Evolutionary conservation across 2,888 invertebrate genomes (phyloP), one percentile per base, ranked within the genome.

Genomic region (Pandemis cinnamomeana): DNA sequence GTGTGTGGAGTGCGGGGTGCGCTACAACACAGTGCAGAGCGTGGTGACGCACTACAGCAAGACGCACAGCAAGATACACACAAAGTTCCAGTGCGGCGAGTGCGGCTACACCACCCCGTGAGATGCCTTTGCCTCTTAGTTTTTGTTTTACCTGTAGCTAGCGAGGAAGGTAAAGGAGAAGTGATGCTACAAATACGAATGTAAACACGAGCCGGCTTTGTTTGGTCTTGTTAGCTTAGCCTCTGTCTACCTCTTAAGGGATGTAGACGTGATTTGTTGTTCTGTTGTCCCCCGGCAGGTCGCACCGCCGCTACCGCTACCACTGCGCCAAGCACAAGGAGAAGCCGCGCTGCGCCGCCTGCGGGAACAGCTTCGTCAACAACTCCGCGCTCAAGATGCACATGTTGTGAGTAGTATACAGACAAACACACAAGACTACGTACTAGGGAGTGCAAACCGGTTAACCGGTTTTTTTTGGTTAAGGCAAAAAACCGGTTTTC

Each of bases 31-130:
- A 0, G 78, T 88, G 0, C 84, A 87, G 63, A 85, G 89, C 0
- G 83, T 88, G 0, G 76, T 89, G 0, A 87, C 89, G 10, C 92
- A 93, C 48, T 92, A 90, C 63, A 87, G 87, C 7, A 86, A 87
- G 5, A 76, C 82, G 0, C 92, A 92, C 55, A 84, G 83, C 13
- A 71, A 73, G 0, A 83, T 88, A 0, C 81, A 78, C 7, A 82
- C 85, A 0, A 75, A 80, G 0, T 90, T 85, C 71, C 79, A 79
- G 0, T 92, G 93, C 73, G 78, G 79, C 1, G 77, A 84, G 0
- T 92, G 93, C 64, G 89, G 85, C 0, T 91, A 83, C 53, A 84
- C 82, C 0, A 87, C 91, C 0, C 80, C 82, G 92, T 92, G n/a
- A 87, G 91, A 84, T 51, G 11, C 27, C 27, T 36, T 4, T 36